Evolutionary conservation across 1,140 invertebrate genomes (phyloP).

Genomic region (Melitaea cinxia): DNA sequence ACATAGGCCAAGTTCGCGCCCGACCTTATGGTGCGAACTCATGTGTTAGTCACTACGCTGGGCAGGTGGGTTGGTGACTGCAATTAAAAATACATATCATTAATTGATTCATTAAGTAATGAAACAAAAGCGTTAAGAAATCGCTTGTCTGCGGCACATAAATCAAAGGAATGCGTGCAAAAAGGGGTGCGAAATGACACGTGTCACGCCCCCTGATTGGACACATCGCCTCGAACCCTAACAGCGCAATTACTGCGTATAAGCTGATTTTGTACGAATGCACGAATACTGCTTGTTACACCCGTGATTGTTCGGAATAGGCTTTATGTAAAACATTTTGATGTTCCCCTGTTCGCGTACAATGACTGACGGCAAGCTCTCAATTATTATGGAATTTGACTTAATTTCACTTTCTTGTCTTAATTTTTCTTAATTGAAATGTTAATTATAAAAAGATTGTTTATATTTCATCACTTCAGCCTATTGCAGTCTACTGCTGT

Average conservation of each 20-base stretch:
- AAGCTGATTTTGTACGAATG: conserved; percentile 58
- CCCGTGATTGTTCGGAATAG: conserved; percentile 3
- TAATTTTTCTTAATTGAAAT: no score
- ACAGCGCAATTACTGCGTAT: conserved; percentile 56
- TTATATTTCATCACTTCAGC: no score
- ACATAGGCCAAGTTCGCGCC: no score
- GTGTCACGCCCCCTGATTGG: conserved; percentile 68
- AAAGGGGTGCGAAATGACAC: conserved; percentile 76
- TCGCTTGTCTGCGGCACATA: conserved; percentile 45
- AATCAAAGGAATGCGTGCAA: conserved; percentile 72
- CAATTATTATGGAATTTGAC: no score
- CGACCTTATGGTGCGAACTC: no score
- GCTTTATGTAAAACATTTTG: conserved; percentile 11
- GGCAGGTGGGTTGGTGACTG: no score
- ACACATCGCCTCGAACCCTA: conserved; percentile 47
- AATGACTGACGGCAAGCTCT: no score
- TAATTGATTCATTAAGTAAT: background rate
- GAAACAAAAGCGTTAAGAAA: conserved; percentile 17
- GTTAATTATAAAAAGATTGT: no score
- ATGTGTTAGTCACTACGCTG: no score
- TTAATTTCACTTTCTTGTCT: no score
- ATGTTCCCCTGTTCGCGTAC: background rate
- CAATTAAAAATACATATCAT: no score
- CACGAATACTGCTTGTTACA: conserved; percentile 36
- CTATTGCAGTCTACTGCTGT: no score